Evolutionary conservation across 2,113 vertebrate species (phyloP), one percentile per base, ranked within the genome.

Genomic region (Tupaia chinensis): DNA sequence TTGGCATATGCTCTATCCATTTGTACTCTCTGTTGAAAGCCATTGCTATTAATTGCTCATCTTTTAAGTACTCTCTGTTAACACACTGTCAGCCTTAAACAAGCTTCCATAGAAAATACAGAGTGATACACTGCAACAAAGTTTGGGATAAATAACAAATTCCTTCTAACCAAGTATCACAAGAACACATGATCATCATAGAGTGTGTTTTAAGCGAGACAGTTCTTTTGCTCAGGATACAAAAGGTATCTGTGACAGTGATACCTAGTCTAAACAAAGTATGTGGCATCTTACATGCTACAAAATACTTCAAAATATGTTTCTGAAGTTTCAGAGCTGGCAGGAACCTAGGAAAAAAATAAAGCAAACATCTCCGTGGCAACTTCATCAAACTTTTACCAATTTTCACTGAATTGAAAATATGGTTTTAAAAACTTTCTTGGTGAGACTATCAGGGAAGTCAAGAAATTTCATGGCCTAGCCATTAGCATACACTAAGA

Each of bases 341-440:
- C 58, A 78, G 61, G 91, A 83, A 61, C 4, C n/a, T 23, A 82
- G 78, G 29, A 9, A 17, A 92, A 93, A 56, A 68, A 1, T 68
- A 13, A 58, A 79, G 61, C 58, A 82, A 63, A 58, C 5, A 25
- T 29, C 3, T 56, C 65, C 74, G 13, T 32, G 22, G 44, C 27
- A 78, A 66, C 56, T 78, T 86, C 79, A 72, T 13, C 63, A 86
- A 54, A 1, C 34, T 84, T 86, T 23, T 68, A 72, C 32, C 60
- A 11, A 68, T 89, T 90, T 84, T 19, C 93, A 83, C 8, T 58
- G 90, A 92, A 83, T 16, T 77, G 23, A 95, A 97, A 78, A 73
- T 23, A 32, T 0, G 17, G 15, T 34, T 94, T 73, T 66, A 94
- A 34, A 86, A 34, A 4, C 16, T 73, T 79, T 17, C 17, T 80